A percentile compares a stretch with the other conserved stretches of the same genome.
These are phyloP conservation scores for Drosophila melanosoma DNA, from an alignment of 2,888 invertebrate species.

Conservation along the genomic window DNA sequence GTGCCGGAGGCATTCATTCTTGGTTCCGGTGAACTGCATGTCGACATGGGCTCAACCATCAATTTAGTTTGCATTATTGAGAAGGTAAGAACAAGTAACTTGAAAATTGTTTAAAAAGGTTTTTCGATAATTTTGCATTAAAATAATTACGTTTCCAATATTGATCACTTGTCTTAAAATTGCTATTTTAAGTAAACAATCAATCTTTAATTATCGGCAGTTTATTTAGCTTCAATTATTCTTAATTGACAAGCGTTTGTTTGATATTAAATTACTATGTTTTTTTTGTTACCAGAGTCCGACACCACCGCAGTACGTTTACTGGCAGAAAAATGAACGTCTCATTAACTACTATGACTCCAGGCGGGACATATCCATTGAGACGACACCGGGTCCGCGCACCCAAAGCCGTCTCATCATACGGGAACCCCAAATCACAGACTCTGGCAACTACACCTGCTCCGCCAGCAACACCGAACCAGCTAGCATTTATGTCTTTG, in stretches of 20 bases:
- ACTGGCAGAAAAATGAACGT: slow-evolving; percentile 97
- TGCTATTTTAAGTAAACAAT: neutral
- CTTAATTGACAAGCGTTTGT: neutral
- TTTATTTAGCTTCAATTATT: neutral
- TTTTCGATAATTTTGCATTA: neutral
- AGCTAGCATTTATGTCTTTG: slow-evolving; percentile 95
- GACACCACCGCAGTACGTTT: slow-evolving; percentile 96
- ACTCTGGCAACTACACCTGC: slow-evolving; percentile 97
- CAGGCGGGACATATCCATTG: slow-evolving; percentile 92
- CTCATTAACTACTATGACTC: slow-evolving; percentile 97
- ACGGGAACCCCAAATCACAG: slow-evolving; percentile 91
- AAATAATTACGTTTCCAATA: neutral
- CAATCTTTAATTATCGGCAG: neutral
- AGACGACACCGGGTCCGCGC: slow-evolving; percentile 92
- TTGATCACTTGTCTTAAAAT: neutral
- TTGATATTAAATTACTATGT: neutral
- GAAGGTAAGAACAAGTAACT: slow-evolving; percentile 88
- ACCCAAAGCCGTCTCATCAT: slow-evolving; percentile 95
- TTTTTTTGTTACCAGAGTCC: slow-evolving; percentile 88
- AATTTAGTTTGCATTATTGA: slow-evolving; percentile 95
- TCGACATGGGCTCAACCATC: slow-evolving; percentile 95
- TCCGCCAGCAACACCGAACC: slow-evolving; percentile 95
- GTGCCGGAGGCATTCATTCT: slow-evolving; percentile 96
- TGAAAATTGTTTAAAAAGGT: neutral
- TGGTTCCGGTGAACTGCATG: slow-evolving; percentile 94